These are phyloP conservation scores for Aphaenogaster rudis DNA, from an alignment of 1,140 invertebrate genomes.

Conservation along the genomic window DNA sequence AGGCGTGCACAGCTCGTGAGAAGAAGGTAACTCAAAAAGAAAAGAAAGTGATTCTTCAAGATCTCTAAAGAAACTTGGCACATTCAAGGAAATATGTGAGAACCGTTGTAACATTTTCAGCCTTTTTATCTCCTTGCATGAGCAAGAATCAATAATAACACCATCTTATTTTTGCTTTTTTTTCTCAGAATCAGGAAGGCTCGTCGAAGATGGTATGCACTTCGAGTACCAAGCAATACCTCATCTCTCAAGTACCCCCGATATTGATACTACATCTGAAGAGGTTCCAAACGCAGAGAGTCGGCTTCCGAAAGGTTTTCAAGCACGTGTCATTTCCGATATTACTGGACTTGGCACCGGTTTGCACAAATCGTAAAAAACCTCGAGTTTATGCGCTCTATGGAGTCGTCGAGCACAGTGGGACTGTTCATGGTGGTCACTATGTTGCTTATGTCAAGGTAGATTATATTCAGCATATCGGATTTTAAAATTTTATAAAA, in stretches of 20 bases:
- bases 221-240: constrained; percentile 96
- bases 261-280: constrained; percentile 98
- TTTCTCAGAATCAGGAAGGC: constrained; percentile 84
- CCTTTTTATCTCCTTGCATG: not conserved
- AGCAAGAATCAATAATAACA: constrained; percentile 15
- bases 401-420: constrained; percentile 97
- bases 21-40: constrained; percentile 86
- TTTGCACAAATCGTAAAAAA: constrained; percentile 93
- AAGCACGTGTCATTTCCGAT: constrained; percentile 96
- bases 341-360: constrained; percentile 95
- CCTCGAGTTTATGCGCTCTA: constrained; percentile 95
- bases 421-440: constrained; percentile 96
- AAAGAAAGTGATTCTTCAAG: not conserved
- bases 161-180: constrained; percentile 17
- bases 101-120: not conserved
- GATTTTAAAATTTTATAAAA: constrained; percentile 32
- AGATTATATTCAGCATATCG: constrained; percentile 9
- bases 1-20: constrained; percentile 93
- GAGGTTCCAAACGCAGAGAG: constrained; percentile 91
- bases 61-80: not conserved
- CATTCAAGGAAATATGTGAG: constrained; percentile 5
- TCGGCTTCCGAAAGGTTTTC: constrained; percentile 92
- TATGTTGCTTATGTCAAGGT: constrained; percentile 98
- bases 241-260: constrained; percentile 96
- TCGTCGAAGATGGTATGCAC: constrained; percentile 93